phyloP scores from a whole-genome alignment of 1,140 invertebrate species.

The Latrodectus geometricus region DNA sequence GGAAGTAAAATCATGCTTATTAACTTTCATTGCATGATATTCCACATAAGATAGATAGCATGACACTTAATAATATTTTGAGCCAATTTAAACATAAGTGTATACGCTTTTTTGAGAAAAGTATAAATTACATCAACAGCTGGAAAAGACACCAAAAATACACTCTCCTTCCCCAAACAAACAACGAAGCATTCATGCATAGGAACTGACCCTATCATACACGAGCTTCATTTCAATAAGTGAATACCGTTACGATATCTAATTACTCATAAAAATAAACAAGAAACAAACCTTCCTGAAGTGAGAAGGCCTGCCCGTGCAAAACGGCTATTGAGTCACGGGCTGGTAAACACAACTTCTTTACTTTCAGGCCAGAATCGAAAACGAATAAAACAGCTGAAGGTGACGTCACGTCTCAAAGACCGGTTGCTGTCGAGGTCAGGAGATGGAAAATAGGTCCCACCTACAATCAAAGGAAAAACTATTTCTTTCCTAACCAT shows the following conservation, averaged over 20 bases:
- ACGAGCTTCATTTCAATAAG: not conserved
- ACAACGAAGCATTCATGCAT: not conserved
- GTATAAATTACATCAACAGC: no score
- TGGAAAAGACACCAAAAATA: no score
- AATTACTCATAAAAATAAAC: not conserved
- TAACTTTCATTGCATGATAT: no score
- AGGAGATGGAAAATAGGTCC: not conserved
- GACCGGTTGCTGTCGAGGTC: conserved; percentile 51
- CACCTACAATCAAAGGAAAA: conserved; percentile 7
- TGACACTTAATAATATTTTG: no score
- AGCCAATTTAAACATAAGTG: no score
- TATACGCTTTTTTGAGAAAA: no score
- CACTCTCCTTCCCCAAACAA: no score
- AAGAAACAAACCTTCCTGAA: not conserved
- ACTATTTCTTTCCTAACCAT: not conserved
- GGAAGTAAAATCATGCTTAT: no score
- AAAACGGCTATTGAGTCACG: conserved; percentile 6
- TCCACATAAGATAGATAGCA: no score
- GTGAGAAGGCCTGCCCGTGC: not conserved
- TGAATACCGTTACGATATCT: not conserved
- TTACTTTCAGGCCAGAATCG: not conserved
- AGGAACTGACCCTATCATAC: not conserved
- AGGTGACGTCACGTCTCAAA: conserved; percentile 16
- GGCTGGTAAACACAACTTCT: not conserved
- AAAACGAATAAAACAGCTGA: conserved; percentile 5